Percentiles rank a stretch among this genome's conserved stretches.
Conservation (phyloP, 2,888 invertebrate genomes). For the Ecdyonurus torrentis region DNA sequence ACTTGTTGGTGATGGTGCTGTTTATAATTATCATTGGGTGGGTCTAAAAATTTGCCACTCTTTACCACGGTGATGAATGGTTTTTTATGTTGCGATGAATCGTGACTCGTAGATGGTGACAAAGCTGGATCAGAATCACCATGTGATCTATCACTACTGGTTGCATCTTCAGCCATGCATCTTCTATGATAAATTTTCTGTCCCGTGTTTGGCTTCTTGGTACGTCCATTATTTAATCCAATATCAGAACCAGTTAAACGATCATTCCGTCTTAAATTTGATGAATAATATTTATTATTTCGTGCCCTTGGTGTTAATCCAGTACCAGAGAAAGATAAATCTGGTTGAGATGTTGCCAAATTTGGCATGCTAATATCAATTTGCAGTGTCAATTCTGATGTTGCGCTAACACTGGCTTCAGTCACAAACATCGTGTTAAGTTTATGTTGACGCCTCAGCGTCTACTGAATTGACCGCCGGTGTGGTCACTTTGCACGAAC, state of each 20-base stretch:
- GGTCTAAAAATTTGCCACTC: slow-evolving; percentile 59
- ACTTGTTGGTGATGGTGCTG: slow-evolving; percentile 13
- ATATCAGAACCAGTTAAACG: background rate
- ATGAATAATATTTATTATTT: slow-evolving; percentile 12
- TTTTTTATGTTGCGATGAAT: slow-evolving; percentile 18
- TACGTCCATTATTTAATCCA: background rate
- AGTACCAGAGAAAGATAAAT: background rate
- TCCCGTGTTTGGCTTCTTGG: background rate
- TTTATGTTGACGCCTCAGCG: background rate
- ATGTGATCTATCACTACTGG: background rate
- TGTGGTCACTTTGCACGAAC: background rate
- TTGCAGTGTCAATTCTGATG: background rate
- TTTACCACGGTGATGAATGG: slow-evolving; percentile 70
- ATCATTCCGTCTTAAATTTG: background rate
- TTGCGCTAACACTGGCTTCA: background rate
- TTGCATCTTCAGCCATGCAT: background rate
- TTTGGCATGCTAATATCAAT: background rate
- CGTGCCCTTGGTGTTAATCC: background rate
- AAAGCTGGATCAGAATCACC: background rate
- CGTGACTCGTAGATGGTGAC: background rate
- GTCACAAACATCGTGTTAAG: background rate
- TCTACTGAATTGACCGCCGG: background rate
- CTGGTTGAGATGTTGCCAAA: background rate
- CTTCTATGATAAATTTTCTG: background rate
- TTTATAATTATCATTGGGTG: slow-evolving; percentile 41